A percentile compares a stretch with the other conserved stretches of the same genome.
Evolutionary conservation across 2,113 vertebrate genomes (phyloP).

Genomic region (Phrynosoma blainvillii): DNA sequence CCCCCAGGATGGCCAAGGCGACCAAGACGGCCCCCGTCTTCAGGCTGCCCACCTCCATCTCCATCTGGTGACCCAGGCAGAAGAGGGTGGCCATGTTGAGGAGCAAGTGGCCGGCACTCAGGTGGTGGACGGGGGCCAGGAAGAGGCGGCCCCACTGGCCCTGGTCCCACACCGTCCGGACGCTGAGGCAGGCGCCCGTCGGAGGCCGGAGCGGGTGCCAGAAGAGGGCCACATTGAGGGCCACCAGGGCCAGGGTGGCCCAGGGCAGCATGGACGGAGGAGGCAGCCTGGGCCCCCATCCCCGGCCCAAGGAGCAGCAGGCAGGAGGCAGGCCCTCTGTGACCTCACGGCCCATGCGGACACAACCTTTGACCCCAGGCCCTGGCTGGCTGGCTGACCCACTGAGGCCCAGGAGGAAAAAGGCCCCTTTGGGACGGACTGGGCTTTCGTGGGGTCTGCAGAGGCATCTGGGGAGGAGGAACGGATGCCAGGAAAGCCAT

Average conservation of each 20-base stretch:
- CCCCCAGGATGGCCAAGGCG: conserved; percentile 8
- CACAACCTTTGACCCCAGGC: too few relatives aligned
- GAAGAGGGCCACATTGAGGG: not conserved
- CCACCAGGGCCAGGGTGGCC: conserved; percentile 31
- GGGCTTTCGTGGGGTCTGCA: too few relatives aligned
- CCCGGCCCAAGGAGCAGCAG: not conserved
- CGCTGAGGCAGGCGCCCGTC: conserved; percentile 2
- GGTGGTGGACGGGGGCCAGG: conserved; percentile 24
- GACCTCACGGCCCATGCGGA: conserved; percentile 1
- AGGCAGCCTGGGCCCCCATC: not conserved
- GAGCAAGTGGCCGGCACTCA: not conserved
- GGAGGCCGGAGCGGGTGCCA: not conserved
- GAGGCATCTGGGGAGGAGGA: too few relatives aligned
- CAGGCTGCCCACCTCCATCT: not conserved
- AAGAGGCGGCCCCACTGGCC: conserved; percentile 19
- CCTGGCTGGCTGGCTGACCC: too few relatives aligned
- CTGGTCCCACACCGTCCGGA: not conserved
- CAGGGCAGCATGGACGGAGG: conserved; percentile 9
- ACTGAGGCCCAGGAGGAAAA: too few relatives aligned
- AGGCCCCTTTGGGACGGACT: too few relatives aligned
- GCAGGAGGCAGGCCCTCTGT: not conserved
- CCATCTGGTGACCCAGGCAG: conserved; percentile 18
- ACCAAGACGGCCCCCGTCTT: not conserved
- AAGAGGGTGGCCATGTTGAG: conserved; percentile 20
- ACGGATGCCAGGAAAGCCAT: too few relatives aligned